Evolutionary conservation across 2,888 invertebrate genomes (phyloP), one percentile per base, ranked within the genome.

Genomic region (Azorinus chamasolen): DNA sequence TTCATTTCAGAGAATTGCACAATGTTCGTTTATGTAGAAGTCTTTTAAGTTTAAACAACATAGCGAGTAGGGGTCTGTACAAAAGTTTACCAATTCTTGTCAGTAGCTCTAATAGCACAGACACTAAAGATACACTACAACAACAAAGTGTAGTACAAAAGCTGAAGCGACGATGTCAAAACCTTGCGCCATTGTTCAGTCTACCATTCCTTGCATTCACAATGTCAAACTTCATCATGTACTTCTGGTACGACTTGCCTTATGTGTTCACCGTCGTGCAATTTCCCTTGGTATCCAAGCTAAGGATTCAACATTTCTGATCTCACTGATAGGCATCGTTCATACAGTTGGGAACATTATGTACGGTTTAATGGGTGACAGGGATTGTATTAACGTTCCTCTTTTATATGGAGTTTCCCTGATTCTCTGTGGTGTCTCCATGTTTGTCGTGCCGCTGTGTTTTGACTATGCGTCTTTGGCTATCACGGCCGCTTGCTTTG

Each of bases 341-440:
- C 98, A 97, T 92, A 97, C 97, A 20, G 95, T 98, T 88, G 98
- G 97, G 84, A 89, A 89, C 71, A 62, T 92, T 6, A 48, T 95
- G 5, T 95, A 97, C 27, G 98, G 98, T 27, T 97, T 96, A 95
- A 95, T 97, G 8, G 98, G 98, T 1, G 98, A 98, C 93, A 95
- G 96, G 88, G 95, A 96, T 12, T 96, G 64, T 20, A 95, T 97
- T 89, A 96, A 97, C 89, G 96, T 97, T 4, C 95, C 96, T 62
- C 95, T 96, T 87, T 95, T 97, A 4, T 98, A 97, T 93, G 96
- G 97, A 0, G 93, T 95, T 41, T 97, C 97, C 89, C 95, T 97
- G 82, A 79, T 92, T 0, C 51, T 94, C 10, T 93, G 94, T 78
- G 94, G 94, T 5, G 57, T 91, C 2, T 85, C 84, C 22, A 74